A percentile compares a stretch with the other conserved stretches of the same genome.
phyloP scores from a whole-genome alignment of 2,797 vertebrate species.

The Meda fulgida region DNA sequence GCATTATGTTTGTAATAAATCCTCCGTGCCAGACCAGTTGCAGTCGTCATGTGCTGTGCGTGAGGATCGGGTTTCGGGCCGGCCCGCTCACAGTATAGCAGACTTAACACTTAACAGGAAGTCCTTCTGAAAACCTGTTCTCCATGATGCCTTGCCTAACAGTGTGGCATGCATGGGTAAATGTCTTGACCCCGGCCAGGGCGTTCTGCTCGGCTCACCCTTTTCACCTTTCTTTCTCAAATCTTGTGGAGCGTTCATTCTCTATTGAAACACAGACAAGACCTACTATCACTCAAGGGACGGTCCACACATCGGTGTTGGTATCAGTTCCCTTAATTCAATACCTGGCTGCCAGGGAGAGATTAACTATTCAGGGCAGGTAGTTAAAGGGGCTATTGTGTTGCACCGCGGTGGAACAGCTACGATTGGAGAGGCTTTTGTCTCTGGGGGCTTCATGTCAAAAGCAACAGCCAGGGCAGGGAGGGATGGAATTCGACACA shows the following conservation, averaged over 20 bases:
- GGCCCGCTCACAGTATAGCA: background rate
- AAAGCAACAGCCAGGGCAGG: constrained; percentile 70
- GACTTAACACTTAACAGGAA: background rate
- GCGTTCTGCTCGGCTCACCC: background rate
- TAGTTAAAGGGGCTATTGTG: constrained; percentile 82
- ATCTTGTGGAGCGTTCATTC: constrained; percentile 33
- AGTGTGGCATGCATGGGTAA: background rate
- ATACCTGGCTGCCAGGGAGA: constrained; percentile 79
- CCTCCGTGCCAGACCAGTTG: constrained; percentile 54
- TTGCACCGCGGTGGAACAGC: constrained; percentile 74
- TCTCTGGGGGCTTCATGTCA: constrained; percentile 71
- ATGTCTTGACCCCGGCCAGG: background rate
- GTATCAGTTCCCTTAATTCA: constrained; percentile 82
- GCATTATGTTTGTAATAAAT: constrained; percentile 53
- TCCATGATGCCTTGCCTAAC: background rate
- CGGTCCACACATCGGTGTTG: constrained; percentile 69
- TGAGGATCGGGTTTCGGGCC: constrained; percentile 45
- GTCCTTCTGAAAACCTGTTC: constrained; percentile 22
- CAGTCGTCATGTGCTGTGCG: constrained; percentile 57
- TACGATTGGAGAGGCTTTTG: constrained; percentile 75
- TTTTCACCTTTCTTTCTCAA: constrained; percentile 30
- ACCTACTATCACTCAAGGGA: constrained; percentile 51
- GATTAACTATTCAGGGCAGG: constrained; percentile 83
- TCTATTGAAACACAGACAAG: constrained; percentile 30
- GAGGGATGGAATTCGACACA: constrained; percentile 52